A percentile compares a stretch with the other conserved stretches of the same genome.
Conservation (phyloP, 1,140 invertebrate species). For the Megathymus violae region DNA sequence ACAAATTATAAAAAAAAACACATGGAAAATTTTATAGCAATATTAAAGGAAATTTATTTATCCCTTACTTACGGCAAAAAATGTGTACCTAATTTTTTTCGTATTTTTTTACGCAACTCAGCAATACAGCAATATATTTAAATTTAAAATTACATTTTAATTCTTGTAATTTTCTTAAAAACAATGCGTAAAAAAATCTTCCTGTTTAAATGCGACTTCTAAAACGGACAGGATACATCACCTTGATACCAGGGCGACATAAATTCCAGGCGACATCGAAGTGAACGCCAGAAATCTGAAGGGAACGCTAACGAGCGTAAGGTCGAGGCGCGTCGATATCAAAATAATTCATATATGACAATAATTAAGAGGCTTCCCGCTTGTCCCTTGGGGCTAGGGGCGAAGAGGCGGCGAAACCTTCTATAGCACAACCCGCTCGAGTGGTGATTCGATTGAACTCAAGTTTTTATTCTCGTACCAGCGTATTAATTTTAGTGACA, state of each 20-base stretch:
- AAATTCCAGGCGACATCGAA: conserved; percentile 28
- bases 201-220: neutral
- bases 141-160: no score
- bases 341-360: conserved; percentile 82
- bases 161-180: no score
- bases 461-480: conserved; percentile 18
- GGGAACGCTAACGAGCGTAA: conserved; percentile 55
- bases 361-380: conserved; percentile 78
- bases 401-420: conserved; percentile 53
- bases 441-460: conserved; percentile 44
- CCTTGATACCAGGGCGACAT: conserved; percentile 36
- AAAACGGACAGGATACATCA: neutral
- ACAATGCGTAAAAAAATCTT: no score
- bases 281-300: conserved; percentile 47
- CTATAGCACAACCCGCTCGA: conserved; percentile 46
- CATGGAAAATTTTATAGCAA: no score
- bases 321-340: conserved; percentile 66
- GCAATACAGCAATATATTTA: no score
- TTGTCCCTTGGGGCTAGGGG: conserved; percentile 50
- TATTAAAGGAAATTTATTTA: no score
- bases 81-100: no score
- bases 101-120: no score
- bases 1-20: no score
- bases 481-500: neutral
- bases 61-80: no score